Conservation (phyloP, 2,797 vertebrate genomes). For the Allobates femoralis region DNA sequence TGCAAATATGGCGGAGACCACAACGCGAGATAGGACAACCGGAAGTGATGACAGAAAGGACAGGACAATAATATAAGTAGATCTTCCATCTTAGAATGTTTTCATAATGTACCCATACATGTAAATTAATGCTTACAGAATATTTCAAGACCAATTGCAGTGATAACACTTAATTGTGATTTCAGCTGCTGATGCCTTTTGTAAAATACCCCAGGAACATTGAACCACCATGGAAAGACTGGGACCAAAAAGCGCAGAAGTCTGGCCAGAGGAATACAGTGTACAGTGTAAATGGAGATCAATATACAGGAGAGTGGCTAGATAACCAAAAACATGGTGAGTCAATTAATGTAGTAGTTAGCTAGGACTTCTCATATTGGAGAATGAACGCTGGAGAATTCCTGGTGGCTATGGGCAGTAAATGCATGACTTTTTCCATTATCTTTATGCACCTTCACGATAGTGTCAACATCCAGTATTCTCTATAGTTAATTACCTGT, state of each 20-base stretch:
- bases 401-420: no score
- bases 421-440: no score
- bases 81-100: no score
- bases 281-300: slow-evolving; percentile 80
- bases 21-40: no score
- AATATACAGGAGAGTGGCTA: slow-evolving; percentile 89
- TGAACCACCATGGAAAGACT: slow-evolving; percentile 71
- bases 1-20: no score
- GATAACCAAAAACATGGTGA: slow-evolving; percentile 89
- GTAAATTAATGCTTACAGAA: neutral
- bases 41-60: no score
- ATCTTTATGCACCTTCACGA: no score
- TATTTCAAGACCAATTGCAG: neutral
- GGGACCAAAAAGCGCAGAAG: slow-evolving; percentile 85
- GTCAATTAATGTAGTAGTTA: neutral
- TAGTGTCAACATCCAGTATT: no score
- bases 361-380: neutral
- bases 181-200: slow-evolving; percentile 77
- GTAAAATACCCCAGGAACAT: slow-evolving; percentile 68
- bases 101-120: no score
- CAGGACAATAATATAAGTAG: no score
- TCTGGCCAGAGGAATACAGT: slow-evolving; percentile 78
- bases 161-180: neutral
- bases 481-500: neutral
- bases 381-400: neutral